Evolutionary conservation across 2,797 vertebrate genomes (phyloP).

Genomic region (Enteromius afrohamiltoni): DNA sequence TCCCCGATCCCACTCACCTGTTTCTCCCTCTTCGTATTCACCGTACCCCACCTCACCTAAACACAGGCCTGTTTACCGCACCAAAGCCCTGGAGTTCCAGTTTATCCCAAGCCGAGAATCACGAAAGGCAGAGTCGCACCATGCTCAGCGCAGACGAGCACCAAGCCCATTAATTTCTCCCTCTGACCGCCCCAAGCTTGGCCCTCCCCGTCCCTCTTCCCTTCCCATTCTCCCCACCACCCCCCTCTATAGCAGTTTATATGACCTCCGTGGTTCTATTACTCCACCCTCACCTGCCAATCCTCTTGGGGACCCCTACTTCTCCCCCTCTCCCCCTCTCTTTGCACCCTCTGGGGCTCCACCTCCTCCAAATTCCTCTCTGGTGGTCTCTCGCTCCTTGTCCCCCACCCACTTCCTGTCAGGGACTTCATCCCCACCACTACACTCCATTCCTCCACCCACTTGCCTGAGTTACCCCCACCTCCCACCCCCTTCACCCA

Average conservation of each 20-base stretch:
- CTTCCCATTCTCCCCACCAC: slow-evolving; percentile 80
- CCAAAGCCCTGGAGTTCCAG: slow-evolving; percentile 82
- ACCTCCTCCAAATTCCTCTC: slow-evolving; percentile 76
- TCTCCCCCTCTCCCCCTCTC: slow-evolving; percentile 80
- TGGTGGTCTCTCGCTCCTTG: slow-evolving; percentile 84
- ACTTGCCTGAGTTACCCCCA: slow-evolving; percentile 85
- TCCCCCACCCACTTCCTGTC: slow-evolving; percentile 90
- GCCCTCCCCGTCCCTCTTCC: slow-evolving; percentile 88
- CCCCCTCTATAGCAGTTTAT: slow-evolving; percentile 85
- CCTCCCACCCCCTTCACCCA: slow-evolving; percentile 80
- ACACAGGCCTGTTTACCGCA: slow-evolving; percentile 82
- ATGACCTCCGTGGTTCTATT: slow-evolving; percentile 85
- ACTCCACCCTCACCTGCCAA: slow-evolving; percentile 82
- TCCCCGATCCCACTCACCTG: slow-evolving; percentile 74
- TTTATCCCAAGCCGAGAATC: slow-evolving; percentile 79
- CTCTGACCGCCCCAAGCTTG: slow-evolving; percentile 83
- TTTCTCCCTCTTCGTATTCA: slow-evolving; percentile 75
- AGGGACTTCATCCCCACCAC: slow-evolving; percentile 79
- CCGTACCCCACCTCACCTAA: slow-evolving; percentile 83
- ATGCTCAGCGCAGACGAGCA: slow-evolving; percentile 83
- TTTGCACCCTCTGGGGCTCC: slow-evolving; percentile 83
- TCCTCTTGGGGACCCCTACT: slow-evolving; percentile 83
- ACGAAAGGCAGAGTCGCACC: slow-evolving; percentile 78
- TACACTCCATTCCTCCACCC: slow-evolving; percentile 80
- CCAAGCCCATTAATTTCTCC: slow-evolving; percentile 90